Conservation (phyloP, 2,113 vertebrate species). For the Cisticola juncidis region DNA sequence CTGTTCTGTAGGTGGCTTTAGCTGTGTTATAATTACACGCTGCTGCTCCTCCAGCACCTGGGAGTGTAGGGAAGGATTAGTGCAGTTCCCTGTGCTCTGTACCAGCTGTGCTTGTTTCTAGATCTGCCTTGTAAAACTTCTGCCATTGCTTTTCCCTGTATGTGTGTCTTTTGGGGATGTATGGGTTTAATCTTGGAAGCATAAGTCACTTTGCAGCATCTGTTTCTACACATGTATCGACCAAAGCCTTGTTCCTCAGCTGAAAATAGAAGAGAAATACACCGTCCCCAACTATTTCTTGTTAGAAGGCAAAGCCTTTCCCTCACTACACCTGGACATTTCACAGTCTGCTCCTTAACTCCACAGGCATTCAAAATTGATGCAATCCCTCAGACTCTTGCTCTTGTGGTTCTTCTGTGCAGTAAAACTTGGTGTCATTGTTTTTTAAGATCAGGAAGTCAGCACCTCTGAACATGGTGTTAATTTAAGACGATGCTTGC, state of each 20-base stretch:
- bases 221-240: neutral
- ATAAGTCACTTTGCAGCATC: neutral
- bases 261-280: neutral
- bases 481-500: neutral
- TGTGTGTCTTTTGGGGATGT: rapidly evolving
- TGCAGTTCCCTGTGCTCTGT: rapidly evolving
- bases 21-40: neutral
- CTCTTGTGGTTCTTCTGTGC: neutral
- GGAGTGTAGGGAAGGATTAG: neutral
- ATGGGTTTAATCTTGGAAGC: neutral
- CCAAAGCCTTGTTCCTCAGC: neutral
- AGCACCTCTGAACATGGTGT: neutral
- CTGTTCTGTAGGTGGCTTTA: neutral
- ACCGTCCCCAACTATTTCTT: neutral
- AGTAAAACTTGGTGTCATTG: neutral
- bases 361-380: neutral
- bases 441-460: neutral
- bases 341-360: neutral
- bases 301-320: neutral
- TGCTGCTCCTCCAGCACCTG: neutral
- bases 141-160: neutral
- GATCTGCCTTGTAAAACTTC: neutral
- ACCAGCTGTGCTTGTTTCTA: neutral
- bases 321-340: neutral
- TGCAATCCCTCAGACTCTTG: neutral